A percentile compares a stretch with the other conserved stretches of the same genome.
These are phyloP conservation scores for Alligator sinensis DNA, from an alignment of 2,113 vertebrate genomes.

Conservation along the genomic window DNA sequence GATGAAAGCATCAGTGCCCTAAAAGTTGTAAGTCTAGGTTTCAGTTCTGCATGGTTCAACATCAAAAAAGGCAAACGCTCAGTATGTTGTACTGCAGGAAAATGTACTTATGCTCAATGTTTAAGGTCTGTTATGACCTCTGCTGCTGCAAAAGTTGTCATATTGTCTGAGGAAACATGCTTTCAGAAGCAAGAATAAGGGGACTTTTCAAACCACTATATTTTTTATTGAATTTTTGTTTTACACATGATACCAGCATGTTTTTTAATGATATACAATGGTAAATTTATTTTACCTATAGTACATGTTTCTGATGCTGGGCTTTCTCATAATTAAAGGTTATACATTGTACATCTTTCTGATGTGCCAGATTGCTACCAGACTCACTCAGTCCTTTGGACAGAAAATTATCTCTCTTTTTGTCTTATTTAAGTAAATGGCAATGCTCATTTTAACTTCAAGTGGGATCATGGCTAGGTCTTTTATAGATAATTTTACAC, in stretches of 20 bases:
- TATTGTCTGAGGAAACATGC: fast-evolving
- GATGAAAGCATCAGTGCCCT: background rate
- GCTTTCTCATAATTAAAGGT: slow-evolving; percentile 60
- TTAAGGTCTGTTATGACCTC: background rate
- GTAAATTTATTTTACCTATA: slow-evolving; percentile 76
- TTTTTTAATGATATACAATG: slow-evolving; percentile 67
- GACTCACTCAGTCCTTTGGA: slow-evolving; percentile 31
- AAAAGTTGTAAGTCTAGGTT: background rate
- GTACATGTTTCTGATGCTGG: slow-evolving; percentile 66
- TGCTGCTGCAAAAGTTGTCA: background rate
- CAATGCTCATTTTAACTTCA: background rate
- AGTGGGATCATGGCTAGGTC: background rate
- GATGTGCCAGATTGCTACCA: background rate
- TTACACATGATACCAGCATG: slow-evolving; percentile 71
- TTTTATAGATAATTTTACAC: slow-evolving; percentile 38
- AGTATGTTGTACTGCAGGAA: background rate
- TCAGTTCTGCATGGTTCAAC: background rate
- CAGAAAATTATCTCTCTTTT: slow-evolving; percentile 3
- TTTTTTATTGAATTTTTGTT: slow-evolving; percentile 70
- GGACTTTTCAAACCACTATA: slow-evolving; percentile 56
- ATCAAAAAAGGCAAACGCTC: background rate
- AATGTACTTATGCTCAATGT: background rate
- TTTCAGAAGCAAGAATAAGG: too few relatives aligned
- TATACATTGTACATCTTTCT: slow-evolving; percentile 26
- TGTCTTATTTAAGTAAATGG: background rate